These are phyloP conservation scores for Apteryx mantelli DNA, from an alignment of 2,113 vertebrate genomes.

Conservation along the genomic window DNA sequence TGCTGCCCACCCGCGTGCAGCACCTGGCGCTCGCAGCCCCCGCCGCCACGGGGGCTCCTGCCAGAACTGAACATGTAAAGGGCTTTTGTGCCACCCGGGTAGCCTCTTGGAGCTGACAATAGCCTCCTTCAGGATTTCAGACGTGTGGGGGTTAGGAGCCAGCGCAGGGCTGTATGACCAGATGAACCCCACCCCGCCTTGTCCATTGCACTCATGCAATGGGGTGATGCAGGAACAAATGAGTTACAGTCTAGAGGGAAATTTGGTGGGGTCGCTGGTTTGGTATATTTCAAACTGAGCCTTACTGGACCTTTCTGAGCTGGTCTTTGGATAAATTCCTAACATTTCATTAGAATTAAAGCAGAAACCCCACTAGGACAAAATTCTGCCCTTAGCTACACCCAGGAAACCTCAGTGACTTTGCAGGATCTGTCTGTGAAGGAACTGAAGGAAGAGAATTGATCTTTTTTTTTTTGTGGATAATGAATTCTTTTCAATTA, in stretches of 20 bases:
- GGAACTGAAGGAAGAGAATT: background rate
- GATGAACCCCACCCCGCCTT: background rate
- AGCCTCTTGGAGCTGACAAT: background rate
- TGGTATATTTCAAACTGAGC: background rate
- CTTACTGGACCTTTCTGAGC: fast-evolving
- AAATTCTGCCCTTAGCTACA: background rate
- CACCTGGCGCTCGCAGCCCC: fast-evolving
- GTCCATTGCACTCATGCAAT: fast-evolving
- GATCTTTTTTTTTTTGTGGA: background rate
- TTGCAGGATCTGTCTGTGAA: background rate
- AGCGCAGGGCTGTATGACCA: fast-evolving
- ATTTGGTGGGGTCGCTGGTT: background rate
- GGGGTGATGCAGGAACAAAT: background rate
- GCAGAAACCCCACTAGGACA: background rate
- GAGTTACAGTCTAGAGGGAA: background rate
- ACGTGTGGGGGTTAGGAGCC: background rate
- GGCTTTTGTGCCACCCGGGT: background rate
- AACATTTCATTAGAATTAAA: background rate
- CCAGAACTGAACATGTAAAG: background rate
- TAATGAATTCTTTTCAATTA: slow-evolving; percentile 3
- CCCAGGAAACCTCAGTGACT: fast-evolving
- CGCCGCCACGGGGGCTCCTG: too few species aligned
- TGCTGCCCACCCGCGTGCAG: too few species aligned
- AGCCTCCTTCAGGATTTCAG: background rate
- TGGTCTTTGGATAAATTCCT: background rate